Evolutionary conservation across 2,113 vertebrate species (phyloP).

Genomic region (Trachemys scripta): DNA sequence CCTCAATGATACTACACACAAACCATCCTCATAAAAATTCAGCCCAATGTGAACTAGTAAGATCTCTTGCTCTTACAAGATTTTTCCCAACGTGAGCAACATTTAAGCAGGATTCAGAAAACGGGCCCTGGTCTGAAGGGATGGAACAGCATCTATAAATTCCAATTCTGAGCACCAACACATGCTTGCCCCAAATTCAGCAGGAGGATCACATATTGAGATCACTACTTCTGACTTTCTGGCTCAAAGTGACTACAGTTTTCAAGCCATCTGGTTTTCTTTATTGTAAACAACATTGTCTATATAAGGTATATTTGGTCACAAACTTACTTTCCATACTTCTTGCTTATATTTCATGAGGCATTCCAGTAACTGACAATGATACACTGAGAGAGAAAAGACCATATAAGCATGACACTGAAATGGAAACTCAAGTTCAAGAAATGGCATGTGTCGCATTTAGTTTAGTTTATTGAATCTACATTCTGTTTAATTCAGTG

Average conservation of each 20-base stretch:
- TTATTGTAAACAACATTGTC: constrained; percentile 46
- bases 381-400: constrained; percentile 90
- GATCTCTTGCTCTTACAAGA: not conserved
- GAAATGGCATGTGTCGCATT: not conserved
- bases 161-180: not conserved
- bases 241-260: constrained; percentile 5
- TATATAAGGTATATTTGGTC: constrained; percentile 9
- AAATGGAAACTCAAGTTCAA: constrained; percentile 43
- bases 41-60: not conserved
- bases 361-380: constrained; percentile 98
- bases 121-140: not conserved
- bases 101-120: not conserved
- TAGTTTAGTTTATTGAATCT: not conserved
- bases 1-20: not conserved
- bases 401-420: constrained; percentile 22
- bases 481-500: not conserved
- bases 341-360: constrained; percentile 99
- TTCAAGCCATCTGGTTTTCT: constrained; percentile 46
- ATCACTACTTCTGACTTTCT: constrained; percentile 30
- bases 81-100: not conserved
- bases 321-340: constrained; percentile 98
- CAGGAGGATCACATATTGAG: not conserved
- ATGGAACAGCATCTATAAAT: not conserved
- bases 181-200: constrained; percentile 3
- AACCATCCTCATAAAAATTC: not conserved